A percentile compares a stretch with the other conserved stretches of the same genome.
Conservation (phyloP, 92 coral and sea anemone genomes). For the Ricordea florida region DNA sequence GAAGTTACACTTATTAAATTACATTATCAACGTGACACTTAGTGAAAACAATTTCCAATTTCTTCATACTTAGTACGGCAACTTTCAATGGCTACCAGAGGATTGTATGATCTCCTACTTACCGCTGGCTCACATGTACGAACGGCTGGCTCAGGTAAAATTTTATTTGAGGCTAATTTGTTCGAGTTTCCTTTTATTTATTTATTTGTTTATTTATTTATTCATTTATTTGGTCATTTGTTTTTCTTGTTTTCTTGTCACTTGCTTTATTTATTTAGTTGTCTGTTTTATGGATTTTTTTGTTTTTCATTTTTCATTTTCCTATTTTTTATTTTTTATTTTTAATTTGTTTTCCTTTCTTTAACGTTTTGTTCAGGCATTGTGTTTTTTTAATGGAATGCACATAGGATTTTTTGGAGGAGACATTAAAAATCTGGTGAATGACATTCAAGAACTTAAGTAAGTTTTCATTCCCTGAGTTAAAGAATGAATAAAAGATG, state of each 20-base stretch:
- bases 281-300: background rate
- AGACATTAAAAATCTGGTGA: constrained; percentile 76
- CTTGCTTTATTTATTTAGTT: too few relatives aligned
- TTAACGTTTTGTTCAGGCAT: constrained; percentile 35
- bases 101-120: constrained; percentile 79
- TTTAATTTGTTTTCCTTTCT: background rate
- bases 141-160: constrained; percentile 62
- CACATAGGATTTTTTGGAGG: constrained; percentile 83
- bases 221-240: background rate
- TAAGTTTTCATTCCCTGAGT: constrained; percentile 16
- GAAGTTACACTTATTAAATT: too few relatives aligned
- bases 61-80: background rate
- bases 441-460: constrained; percentile 82
- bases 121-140: constrained; percentile 91
- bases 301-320: background rate
- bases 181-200: background rate
- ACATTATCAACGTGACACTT: too few relatives aligned
- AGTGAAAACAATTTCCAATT: background rate
- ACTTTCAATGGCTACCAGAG: background rate
- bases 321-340: background rate
- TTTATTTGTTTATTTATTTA: background rate
- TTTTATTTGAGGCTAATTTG: background rate
- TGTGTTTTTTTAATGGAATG: constrained; percentile 39
- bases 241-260: too few relatives aligned
- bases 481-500: too few relatives aligned